Conservation (phyloP, 2,797 vertebrate species). For the Taenioides sp. region DNA sequence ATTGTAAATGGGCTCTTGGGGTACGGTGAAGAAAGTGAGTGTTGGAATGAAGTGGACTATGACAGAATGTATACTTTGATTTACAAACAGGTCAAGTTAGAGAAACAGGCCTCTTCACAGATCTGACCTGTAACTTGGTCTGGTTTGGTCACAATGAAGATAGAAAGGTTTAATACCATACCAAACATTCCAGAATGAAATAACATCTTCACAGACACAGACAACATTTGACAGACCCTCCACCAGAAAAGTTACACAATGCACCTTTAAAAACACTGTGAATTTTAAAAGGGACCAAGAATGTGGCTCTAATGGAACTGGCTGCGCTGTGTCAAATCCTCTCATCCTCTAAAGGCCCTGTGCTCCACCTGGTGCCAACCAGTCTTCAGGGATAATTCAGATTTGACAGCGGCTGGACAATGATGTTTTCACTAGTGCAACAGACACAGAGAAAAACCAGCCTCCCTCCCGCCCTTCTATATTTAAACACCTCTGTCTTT, state of each 20-base stretch:
- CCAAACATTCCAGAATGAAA: too few species aligned
- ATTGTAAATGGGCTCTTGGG: constrained; percentile 64
- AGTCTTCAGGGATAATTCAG: constrained; percentile 51
- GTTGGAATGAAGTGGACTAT: constrained; percentile 23
- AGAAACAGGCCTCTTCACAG: neutral
- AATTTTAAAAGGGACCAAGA: constrained; percentile 32
- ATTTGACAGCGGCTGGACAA: constrained; percentile 48
- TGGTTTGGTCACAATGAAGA: too few species aligned
- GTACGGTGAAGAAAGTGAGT: constrained; percentile 36
- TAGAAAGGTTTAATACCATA: too few species aligned
- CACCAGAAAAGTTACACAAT: too few species aligned
- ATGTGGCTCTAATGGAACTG: constrained; percentile 40
- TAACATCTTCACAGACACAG: too few species aligned
- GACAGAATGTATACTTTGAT: constrained; percentile 32
- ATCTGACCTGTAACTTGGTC: too few species aligned
- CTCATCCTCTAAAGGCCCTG: constrained; percentile 36
- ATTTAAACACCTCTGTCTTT: constrained; percentile 30
- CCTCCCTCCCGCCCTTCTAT: constrained; percentile 22
- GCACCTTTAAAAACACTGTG: constrained; percentile 27
- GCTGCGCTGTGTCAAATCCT: constrained; percentile 33
- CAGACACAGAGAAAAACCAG: constrained; percentile 37
- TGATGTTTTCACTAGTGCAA: constrained; percentile 52
- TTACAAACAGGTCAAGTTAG: constrained; percentile 8
- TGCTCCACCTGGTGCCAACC: constrained; percentile 52
- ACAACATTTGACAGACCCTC: too few species aligned